Evolutionary conservation across 2,113 vertebrate species (phyloP).

Genomic region (Montifringilla adamsi): DNA sequence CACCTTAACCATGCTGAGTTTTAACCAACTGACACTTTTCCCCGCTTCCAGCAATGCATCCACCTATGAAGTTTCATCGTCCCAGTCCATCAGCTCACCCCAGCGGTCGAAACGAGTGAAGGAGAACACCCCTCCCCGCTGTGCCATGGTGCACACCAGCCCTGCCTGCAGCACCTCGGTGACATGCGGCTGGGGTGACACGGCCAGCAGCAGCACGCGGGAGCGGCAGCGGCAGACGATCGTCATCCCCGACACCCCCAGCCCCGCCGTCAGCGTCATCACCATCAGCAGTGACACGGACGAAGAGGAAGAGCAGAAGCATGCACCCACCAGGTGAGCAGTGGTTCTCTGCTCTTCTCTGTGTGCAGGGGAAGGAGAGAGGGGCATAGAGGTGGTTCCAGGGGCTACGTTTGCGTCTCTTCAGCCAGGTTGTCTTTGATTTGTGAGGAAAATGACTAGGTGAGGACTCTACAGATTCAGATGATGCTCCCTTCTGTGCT

Average conservation of each 20-base stretch:
- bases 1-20: neutral
- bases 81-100: slow-evolving; percentile 87
- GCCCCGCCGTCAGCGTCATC: slow-evolving; percentile 97
- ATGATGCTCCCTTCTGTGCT: neutral
- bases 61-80: slow-evolving; percentile 91
- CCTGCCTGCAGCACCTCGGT: slow-evolving; percentile 79
- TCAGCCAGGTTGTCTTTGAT: neutral
- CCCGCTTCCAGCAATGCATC: slow-evolving; percentile 80
- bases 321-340: slow-evolving; percentile 86
- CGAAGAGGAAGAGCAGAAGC: slow-evolving; percentile 94
- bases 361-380: neutral
- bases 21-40: neutral
- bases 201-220: slow-evolving; percentile 79
- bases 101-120: slow-evolving; percentile 97
- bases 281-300: slow-evolving; percentile 99
- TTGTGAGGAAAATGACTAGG: neutral
- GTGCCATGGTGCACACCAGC: slow-evolving; percentile 86
- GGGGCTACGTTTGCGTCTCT: neutral
- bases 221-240: slow-evolving; percentile 92
- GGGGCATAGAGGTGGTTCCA: neutral
- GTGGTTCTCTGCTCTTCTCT: neutral
- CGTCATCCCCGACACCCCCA: slow-evolving; percentile 95
- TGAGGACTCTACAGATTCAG: neutral
- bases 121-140: slow-evolving; percentile 96
- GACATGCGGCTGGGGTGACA: slow-evolving; percentile 79